Base-by-base conservation (phyloP, 2,888 invertebrate species). In the Nemoura dubitans region DNA sequence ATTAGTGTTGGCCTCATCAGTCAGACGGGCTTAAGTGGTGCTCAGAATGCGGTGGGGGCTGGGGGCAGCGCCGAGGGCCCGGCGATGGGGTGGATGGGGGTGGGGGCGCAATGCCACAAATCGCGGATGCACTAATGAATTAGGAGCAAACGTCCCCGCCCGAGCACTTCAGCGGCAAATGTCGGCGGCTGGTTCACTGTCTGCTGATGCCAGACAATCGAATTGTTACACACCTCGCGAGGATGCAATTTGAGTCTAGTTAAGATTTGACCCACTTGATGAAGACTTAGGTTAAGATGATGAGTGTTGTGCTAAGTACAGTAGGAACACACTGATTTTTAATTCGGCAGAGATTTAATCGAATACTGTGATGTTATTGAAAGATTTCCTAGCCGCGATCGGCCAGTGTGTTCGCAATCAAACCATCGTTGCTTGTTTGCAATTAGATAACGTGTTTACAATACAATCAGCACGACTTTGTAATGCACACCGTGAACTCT, bases 1-100 rank as follows among this genome's bases (percentile, higher is more conserved):
- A 78, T 78, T 78, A 78, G 78, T 78, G 78, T 78, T 26, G 28
- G 28, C 78, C 78, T 78, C 78, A 78, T 78, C 78, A 28, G 28
- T 26, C 78, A 78, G 78, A 59, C 21, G 59, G 27, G 28, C 28
- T 78, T 78, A 78, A 78, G 78, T 78, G 78, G 78, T 59, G 59
- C 59, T 59, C 59, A 59, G 59, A 21, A 59, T 59, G 59, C 59
- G 59, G 59, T 14, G 59, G 36, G 36, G 59, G 59, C 59, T 59
- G 59, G 59, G 59, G 59, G 16, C 59, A 59, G 21, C 21, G 59
- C 59, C 59, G 59, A 59, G 59, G n/a, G n/a, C n/a, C n/a, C n/a
- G n/a, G n/a, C n/a, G n/a, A n/a, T n/a, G n/a, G n/a, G n/a, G n/a
- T n/a, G n/a, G n/a, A n/a, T n/a, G n/a, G n/a, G n/a, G n/a, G n/a